These are phyloP conservation scores for Vespertilio murinus DNA, from an alignment of 2,797 vertebrate genomes.

Conservation along the genomic window DNA sequence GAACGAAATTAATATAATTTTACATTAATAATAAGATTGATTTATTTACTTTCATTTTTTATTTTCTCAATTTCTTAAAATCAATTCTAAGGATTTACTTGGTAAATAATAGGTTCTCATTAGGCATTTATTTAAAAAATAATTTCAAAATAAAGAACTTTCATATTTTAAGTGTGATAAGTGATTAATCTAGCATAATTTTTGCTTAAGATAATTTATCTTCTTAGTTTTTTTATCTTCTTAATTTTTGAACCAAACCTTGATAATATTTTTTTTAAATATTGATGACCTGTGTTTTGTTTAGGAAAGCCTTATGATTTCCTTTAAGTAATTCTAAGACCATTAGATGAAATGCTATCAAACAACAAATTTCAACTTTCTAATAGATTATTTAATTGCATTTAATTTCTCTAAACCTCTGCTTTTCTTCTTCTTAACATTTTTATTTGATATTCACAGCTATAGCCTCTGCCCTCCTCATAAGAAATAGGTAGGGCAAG, in stretches of 20 bases:
- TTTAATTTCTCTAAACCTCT: background rate
- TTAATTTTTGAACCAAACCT: background rate
- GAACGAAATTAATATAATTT: background rate
- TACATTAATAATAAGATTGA: background rate
- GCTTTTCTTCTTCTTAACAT: background rate
- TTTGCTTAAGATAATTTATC: background rate
- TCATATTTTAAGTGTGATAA: background rate
- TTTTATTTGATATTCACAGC: background rate
- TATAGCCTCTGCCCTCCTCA: background rate
- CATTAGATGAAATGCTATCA: background rate
- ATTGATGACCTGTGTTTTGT: background rate
- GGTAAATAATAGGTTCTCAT: background rate
- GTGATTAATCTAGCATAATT: background rate
- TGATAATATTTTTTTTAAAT: background rate
- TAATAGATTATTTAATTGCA: background rate
- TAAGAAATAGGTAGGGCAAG: background rate
- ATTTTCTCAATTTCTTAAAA: slow-evolving; percentile 32
- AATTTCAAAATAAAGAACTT: slow-evolving; percentile 14
- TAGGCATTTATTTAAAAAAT: background rate
- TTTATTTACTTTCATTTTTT: slow-evolving; percentile 6
- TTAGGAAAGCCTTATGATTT: background rate
- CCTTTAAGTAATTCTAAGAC: background rate
- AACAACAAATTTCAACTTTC: background rate
- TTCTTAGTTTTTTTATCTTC: background rate
- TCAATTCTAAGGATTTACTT: slow-evolving; percentile 17